phyloP scores from a whole-genome alignment of 2,888 invertebrate genomes.

The Dastarcus helophoroides region DNA sequence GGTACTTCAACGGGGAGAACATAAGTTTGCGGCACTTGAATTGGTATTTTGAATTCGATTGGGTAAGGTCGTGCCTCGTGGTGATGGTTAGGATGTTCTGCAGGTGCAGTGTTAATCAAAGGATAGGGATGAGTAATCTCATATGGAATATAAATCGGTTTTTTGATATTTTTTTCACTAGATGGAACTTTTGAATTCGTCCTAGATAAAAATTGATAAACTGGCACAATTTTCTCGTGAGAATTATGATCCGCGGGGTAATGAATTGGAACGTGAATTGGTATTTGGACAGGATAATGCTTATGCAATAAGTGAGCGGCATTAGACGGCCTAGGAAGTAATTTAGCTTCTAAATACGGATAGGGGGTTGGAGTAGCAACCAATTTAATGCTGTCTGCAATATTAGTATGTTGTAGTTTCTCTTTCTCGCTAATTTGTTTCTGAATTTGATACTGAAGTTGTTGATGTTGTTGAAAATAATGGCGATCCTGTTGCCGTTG shows the following conservation, averaged over 20 bases:
- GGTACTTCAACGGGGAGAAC: slow-evolving; percentile 16
- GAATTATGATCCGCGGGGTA: slow-evolving; percentile 41
- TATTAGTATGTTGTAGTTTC: no score
- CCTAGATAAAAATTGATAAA: no score
- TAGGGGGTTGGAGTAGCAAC: slow-evolving; percentile 34
- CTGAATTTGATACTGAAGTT: no score
- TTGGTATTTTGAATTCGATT: slow-evolving; percentile 35
- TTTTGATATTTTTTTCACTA: slow-evolving; percentile 31
- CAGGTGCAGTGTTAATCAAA: slow-evolving; percentile 19
- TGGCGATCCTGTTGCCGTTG: no score
- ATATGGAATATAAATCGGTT: slow-evolving; percentile 17
- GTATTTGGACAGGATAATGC: not conserved
- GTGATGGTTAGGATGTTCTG: slow-evolving; percentile 23
- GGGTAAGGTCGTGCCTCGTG: slow-evolving; percentile 28
- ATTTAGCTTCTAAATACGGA: slow-evolving; percentile 10
- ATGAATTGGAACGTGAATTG: slow-evolving; percentile 2
- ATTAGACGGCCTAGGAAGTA: slow-evolving; percentile 30
- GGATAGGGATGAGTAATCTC: slow-evolving; percentile 15
- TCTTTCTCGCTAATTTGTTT: no score
- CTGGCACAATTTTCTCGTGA: no score
- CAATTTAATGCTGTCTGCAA: slow-evolving; percentile 23
- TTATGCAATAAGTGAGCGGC: slow-evolving; percentile 36
- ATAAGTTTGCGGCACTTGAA: slow-evolving; percentile 22
- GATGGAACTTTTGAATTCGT: no score
- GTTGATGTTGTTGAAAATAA: no score